Evolutionary conservation across 2,797 vertebrate genomes (phyloP).

Genomic region (Basileuterus tristriatus): DNA sequence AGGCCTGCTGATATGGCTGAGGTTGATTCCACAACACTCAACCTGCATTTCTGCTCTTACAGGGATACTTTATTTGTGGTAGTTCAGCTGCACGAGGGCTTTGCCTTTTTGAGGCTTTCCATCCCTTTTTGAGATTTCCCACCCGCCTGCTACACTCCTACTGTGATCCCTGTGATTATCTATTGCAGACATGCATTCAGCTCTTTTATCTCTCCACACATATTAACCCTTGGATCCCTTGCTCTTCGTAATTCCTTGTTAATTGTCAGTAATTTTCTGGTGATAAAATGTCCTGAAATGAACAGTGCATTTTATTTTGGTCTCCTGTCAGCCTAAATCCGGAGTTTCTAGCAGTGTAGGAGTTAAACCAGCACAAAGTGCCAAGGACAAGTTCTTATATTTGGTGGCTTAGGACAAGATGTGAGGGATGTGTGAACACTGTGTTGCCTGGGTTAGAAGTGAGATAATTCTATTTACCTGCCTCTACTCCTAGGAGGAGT

Average conservation of each 20-base stretch:
- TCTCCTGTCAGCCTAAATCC: background rate
- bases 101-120: background rate
- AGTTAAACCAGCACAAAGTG: background rate
- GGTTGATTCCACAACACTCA: background rate
- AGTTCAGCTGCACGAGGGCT: background rate
- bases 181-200: background rate
- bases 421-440: background rate
- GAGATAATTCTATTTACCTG: background rate
- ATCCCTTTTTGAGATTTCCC: background rate
- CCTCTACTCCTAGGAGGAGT: background rate
- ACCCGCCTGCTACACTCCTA: background rate
- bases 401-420: background rate
- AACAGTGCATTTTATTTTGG: background rate
- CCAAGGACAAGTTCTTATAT: background rate
- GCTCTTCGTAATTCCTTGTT: background rate
- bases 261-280: background rate
- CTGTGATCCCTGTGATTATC: background rate
- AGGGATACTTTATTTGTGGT: background rate
- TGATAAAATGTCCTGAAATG: background rate
- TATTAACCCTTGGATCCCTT: background rate
- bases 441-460: background rate
- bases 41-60: background rate
- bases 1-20: background rate
- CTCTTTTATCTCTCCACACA: background rate
- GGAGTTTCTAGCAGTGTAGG: background rate